Percentiles rank a stretch among this genome's conserved stretches.
phyloP scores from a whole-genome alignment of 2,888 invertebrate species.

The Cheilosia urbana region DNA sequence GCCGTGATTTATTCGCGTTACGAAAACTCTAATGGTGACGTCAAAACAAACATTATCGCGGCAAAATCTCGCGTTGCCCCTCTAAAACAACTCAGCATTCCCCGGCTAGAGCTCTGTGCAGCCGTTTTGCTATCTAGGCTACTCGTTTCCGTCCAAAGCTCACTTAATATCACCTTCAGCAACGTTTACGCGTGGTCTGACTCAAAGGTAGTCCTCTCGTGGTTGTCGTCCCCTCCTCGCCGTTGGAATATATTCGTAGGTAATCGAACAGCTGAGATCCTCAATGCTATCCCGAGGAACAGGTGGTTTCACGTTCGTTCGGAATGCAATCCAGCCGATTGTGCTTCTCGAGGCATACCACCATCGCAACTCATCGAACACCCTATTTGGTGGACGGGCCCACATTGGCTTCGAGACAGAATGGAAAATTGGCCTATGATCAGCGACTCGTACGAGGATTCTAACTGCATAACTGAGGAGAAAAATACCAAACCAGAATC shows the following conservation, averaged over 20 bases:
- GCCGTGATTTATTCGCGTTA: too few species aligned
- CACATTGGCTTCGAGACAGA: not conserved
- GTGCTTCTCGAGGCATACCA: not conserved
- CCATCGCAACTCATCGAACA: not conserved
- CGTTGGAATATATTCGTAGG: not conserved
- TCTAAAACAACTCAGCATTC: slow-evolving; percentile 10
- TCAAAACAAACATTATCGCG: too few species aligned
- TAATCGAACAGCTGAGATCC: not conserved
- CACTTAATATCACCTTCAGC: not conserved
- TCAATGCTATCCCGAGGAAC: not conserved
- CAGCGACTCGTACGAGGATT: not conserved
- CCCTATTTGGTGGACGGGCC: not conserved
- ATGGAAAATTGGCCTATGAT: not conserved
- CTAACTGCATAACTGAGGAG: not conserved
- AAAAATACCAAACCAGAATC: not conserved
- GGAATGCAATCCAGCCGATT: not conserved
- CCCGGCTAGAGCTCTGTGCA: not conserved
- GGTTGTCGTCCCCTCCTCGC: not conserved
- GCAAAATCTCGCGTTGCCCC: not conserved
- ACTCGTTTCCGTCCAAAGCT: slow-evolving; percentile 1
- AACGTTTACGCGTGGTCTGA: slow-evolving; percentile 9
- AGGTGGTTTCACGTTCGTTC: not conserved
- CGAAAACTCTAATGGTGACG: too few species aligned
- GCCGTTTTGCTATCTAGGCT: not conserved
- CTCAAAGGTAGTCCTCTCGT: not conserved